Evolutionary conservation across 2,113 vertebrate genomes (phyloP).

Genomic region (Nettapus auritus): DNA sequence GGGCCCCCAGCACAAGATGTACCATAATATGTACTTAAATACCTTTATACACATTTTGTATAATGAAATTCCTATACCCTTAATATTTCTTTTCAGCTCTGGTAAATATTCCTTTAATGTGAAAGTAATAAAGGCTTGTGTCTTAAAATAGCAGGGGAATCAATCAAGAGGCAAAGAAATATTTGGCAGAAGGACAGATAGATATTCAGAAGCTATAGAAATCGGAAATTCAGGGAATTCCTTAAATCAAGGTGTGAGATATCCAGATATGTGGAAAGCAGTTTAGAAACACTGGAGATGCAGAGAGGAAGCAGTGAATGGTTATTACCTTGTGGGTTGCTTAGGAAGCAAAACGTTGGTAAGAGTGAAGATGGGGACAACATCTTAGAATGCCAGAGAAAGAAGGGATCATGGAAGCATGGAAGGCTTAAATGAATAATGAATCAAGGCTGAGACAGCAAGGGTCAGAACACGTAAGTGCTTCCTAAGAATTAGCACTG

Average conservation of each 20-base stretch:
- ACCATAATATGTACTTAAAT: not conserved
- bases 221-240: not conserved
- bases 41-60: not conserved
- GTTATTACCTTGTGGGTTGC: not conserved
- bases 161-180: not conserved
- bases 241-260: not conserved
- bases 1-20: not conserved
- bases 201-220: conserved; percentile 42
- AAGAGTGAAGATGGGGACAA: not conserved
- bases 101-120: not conserved
- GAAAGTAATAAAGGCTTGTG: not conserved
- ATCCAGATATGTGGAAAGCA: conserved; percentile 17
- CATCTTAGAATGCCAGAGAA: not conserved
- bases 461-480: not conserved
- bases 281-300: not conserved
- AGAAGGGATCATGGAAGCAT: not conserved
- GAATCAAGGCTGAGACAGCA: not conserved
- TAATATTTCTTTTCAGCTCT: not conserved
- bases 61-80: not conserved
- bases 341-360: not conserved
- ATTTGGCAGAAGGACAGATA: conserved; percentile 2
- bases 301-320: not conserved
- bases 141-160: not conserved
- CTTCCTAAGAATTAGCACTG: not conserved
- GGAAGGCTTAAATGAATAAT: not conserved